Conservation (phyloP, 2,113 vertebrate species). For the Eurypyga helias region DNA sequence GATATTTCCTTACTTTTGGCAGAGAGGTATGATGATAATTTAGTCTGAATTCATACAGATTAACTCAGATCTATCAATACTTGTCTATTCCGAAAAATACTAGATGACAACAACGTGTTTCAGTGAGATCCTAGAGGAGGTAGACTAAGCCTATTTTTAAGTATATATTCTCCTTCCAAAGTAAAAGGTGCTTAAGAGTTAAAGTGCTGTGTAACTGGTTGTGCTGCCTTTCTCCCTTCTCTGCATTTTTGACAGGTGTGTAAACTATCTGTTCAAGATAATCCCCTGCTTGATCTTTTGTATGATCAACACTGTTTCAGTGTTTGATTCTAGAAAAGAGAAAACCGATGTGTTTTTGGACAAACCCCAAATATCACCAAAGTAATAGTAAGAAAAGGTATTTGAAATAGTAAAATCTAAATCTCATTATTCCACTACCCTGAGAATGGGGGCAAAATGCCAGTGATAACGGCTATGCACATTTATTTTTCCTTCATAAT, state of each 20-base stretch:
- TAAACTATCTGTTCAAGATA: background rate
- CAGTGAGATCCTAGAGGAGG: background rate
- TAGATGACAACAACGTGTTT: background rate
- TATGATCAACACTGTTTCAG: background rate
- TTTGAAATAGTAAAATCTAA: background rate
- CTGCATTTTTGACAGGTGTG: background rate
- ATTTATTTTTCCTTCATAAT: conserved; percentile 23
- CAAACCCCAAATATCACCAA: background rate
- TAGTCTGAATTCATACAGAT: background rate
- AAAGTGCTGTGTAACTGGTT: conserved; percentile 29
- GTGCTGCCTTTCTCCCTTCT: background rate
- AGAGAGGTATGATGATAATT: background rate
- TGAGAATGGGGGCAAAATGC: conserved; percentile 23
- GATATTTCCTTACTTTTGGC: background rate
- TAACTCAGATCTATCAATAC: background rate
- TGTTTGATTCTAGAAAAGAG: background rate
- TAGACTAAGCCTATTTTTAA: background rate
- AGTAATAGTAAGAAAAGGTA: background rate
- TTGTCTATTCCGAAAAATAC: background rate
- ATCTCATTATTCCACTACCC: conserved; percentile 5
- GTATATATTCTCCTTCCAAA: background rate
- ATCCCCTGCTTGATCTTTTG: background rate
- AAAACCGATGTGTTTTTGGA: background rate
- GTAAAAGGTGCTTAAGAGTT: conserved; percentile 15
- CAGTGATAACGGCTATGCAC: background rate